Evolutionary conservation across 2,797 vertebrate species (phyloP).

Genomic region (Hydrophis major): DNA sequence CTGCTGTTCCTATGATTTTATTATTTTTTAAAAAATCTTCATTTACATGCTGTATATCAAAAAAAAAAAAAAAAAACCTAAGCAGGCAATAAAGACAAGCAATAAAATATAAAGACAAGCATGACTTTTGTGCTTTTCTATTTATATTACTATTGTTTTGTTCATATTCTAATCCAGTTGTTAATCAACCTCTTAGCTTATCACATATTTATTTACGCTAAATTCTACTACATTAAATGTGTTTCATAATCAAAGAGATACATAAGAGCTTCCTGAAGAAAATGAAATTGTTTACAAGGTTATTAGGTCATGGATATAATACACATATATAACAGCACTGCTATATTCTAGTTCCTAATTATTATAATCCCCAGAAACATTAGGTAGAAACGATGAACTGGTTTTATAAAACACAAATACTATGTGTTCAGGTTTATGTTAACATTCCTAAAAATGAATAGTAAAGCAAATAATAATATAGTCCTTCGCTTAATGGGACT

Average conservation of each 20-base stretch:
- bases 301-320: background rate
- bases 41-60: background rate
- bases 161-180: background rate
- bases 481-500: background rate
- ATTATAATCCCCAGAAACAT: background rate
- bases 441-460: background rate
- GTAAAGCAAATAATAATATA: background rate
- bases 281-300: background rate
- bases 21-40: background rate
- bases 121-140: background rate
- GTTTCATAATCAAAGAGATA: background rate
- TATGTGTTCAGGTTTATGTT: background rate
- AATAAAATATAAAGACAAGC: background rate
- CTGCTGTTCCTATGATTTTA: background rate
- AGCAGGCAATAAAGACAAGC: background rate
- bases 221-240: background rate
- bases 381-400: background rate
- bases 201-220: background rate
- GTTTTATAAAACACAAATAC: background rate
- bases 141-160: background rate
- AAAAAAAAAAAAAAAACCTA: background rate
- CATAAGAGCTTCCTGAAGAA: background rate
- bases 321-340: background rate
- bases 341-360: background rate
- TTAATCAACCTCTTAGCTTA: background rate